Conservation (phyloP, 2,113 vertebrate species). For the Hemiscyllium ocellatum region DNA sequence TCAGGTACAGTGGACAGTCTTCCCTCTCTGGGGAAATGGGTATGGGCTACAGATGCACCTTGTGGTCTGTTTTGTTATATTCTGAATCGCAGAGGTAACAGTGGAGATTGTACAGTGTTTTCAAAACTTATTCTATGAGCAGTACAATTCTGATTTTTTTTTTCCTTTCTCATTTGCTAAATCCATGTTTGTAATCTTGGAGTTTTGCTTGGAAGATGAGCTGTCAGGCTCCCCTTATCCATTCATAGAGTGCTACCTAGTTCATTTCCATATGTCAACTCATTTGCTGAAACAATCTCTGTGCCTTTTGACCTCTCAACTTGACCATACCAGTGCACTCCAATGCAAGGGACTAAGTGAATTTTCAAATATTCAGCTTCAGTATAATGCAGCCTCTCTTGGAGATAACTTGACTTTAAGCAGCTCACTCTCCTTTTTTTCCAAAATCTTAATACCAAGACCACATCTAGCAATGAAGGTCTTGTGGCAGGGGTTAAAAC, state of each 20-base stretch:
- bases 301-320: background rate
- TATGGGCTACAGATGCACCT: background rate
- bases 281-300: background rate
- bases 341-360: background rate
- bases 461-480: background rate
- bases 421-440: background rate
- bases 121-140: background rate
- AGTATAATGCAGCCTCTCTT: background rate
- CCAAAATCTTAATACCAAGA: background rate
- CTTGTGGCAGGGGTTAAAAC: background rate
- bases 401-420: background rate
- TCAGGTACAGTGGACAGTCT: constrained; percentile 64
- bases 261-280: background rate
- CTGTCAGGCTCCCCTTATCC: background rate
- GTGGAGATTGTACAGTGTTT: background rate
- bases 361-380: background rate
- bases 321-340: background rate
- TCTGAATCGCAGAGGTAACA: no score
- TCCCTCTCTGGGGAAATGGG: no score
- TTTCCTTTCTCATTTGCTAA: background rate
- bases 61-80: no score
- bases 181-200: background rate
- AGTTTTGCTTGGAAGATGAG: background rate
- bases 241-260: background rate
- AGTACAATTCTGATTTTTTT: no score